Conservation (phyloP, 2,113 vertebrate species). For the crab-eating macaque (Macaca fascicularis) region T2T-MFA8v1.1 NC_088391.1:60022001-60022500, state of each 20-base stretch:
- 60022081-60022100: neutral
- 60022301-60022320: neutral
- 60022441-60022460: neutral
- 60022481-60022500: neutral
- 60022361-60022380: neutral
- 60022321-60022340: neutral
- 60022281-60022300: neutral
- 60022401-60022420: neutral
- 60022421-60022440: neutral
- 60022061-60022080: conserved; percentile 66
- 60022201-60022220: neutral
- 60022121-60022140: neutral
- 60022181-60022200: neutral
- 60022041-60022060: conserved; percentile 18
- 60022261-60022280: neutral
- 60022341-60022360: neutral
- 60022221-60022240: neutral
- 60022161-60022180: neutral
- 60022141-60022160: neutral
- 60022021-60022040: conserved; percentile 66
- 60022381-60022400: neutral
- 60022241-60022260: neutral
- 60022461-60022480: neutral
- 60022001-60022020: conserved; percentile 77
- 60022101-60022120: conserved; percentile 56